Evolutionary conservation across 2,113 vertebrate genomes (phyloP).

Genomic region (Lota lota): DNA sequence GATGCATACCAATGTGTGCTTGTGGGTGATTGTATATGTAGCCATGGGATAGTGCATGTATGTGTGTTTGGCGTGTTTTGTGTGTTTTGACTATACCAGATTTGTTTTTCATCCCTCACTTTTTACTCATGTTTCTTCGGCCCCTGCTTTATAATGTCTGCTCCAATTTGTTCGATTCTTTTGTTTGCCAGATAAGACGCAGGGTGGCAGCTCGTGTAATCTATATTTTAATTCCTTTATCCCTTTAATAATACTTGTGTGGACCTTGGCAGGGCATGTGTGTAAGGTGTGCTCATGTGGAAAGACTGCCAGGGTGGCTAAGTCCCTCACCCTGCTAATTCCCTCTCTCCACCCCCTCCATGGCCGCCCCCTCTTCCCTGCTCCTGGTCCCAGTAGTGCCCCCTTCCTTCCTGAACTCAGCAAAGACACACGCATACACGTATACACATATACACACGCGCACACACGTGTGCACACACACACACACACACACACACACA

Average conservation of each 20-base stretch:
- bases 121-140: constrained; percentile 12
- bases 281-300: constrained; percentile 67
- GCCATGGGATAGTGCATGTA: neutral
- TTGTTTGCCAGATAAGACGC: constrained; percentile 50
- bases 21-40: neutral
- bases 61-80: neutral
- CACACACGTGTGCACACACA: neutral
- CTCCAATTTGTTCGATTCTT: constrained; percentile 68
- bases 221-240: constrained; percentile 69
- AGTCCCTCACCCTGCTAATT: constrained; percentile 68
- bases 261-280: constrained; percentile 44
- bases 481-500: neutral
- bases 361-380: neutral
- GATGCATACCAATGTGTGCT: neutral
- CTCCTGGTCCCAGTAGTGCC: constrained; percentile 18
- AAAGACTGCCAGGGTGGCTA: constrained; percentile 63
- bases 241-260: constrained; percentile 57
- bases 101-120: neutral
- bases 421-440: constrained; percentile 31
- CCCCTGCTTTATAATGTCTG: constrained; percentile 40
- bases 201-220: constrained; percentile 60
- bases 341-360: constrained; percentile 29
- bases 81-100: neutral
- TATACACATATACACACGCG: neutral
- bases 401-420: constrained; percentile 18